Percentiles rank a stretch among this genome's conserved stretches.
Evolutionary conservation across 2,888 invertebrate species (phyloP).

Genomic region (Lamproptera curius): DNA sequence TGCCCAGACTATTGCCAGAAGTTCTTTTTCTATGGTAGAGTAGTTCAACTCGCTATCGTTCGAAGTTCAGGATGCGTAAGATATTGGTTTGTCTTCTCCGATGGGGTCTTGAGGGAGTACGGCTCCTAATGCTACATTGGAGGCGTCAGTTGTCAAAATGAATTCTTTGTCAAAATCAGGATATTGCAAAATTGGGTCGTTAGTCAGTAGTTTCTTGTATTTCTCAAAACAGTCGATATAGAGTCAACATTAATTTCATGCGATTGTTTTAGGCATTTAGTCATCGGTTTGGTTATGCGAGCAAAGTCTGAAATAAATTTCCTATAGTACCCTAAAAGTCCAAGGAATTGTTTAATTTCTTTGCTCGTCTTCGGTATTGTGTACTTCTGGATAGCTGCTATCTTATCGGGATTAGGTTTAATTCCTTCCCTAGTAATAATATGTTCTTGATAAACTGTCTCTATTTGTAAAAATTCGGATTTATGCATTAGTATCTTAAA

Average conservation of each 20-base stretch:
- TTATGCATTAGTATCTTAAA: slow-evolving; percentile 20
- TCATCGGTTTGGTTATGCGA: slow-evolving; percentile 23
- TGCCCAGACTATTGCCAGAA: slow-evolving; percentile 21
- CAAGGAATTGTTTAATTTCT: slow-evolving; percentile 15
- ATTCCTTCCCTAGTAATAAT: slow-evolving; percentile 15
- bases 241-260: no score
- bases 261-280: slow-evolving; percentile 17
- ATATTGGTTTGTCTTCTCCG: no score
- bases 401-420: slow-evolving; percentile 22
- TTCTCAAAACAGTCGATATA: slow-evolving; percentile 23
- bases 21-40: slow-evolving; percentile 12
- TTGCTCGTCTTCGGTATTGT: slow-evolving; percentile 13
- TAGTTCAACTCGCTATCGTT: neutral
- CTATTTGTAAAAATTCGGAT: neutral
- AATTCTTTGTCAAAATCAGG: slow-evolving; percentile 10
- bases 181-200: no score
- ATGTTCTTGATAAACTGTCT: no score
- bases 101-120: neutral
- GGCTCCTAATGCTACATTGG: no score
- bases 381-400: slow-evolving; percentile 6
- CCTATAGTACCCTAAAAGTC: neutral
- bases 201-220: slow-evolving; percentile 27
- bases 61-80: no score
- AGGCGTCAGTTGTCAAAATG: neutral
- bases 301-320: neutral